Conservation (phyloP, 2,113 vertebrate species). For the Acanthisitta chloris region DNA sequence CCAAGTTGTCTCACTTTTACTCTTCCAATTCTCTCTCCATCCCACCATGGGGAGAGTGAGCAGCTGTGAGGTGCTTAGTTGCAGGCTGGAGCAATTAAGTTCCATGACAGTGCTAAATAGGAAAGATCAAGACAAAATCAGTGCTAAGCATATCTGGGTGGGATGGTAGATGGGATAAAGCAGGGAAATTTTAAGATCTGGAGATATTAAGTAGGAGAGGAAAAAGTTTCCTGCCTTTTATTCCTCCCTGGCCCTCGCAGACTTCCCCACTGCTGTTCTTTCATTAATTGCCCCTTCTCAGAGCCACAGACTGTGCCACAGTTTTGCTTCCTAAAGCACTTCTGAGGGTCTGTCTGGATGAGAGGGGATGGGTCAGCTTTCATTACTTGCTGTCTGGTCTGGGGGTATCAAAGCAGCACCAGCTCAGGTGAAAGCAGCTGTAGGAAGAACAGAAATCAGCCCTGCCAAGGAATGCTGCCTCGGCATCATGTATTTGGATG, state of each 20-base stretch:
- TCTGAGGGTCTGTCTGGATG: background rate
- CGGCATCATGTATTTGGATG: fast-evolving
- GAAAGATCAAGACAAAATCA: background rate
- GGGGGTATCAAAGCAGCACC: background rate
- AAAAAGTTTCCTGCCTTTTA: background rate
- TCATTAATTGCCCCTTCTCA: background rate
- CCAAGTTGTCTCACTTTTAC: no score
- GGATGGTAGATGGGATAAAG: background rate
- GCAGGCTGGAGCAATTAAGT: background rate
- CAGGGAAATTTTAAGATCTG: background rate
- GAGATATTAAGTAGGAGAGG: background rate
- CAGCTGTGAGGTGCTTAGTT: background rate
- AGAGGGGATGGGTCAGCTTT: background rate
- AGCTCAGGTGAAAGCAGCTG: background rate
- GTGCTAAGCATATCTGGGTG: background rate
- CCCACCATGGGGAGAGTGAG: no score
- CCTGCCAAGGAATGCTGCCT: background rate
- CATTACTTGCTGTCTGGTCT: background rate
- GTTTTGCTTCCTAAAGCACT: background rate
- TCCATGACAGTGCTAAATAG: background rate
- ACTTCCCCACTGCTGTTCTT: background rate
- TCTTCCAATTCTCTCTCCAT: no score
- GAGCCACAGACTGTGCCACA: background rate
- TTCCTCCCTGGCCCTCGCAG: background rate
- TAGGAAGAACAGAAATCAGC: background rate